Evolutionary conservation across 2,797 vertebrate genomes (phyloP), one percentile per base, ranked within the genome.

Genomic region (Rhinella marina): DNA sequence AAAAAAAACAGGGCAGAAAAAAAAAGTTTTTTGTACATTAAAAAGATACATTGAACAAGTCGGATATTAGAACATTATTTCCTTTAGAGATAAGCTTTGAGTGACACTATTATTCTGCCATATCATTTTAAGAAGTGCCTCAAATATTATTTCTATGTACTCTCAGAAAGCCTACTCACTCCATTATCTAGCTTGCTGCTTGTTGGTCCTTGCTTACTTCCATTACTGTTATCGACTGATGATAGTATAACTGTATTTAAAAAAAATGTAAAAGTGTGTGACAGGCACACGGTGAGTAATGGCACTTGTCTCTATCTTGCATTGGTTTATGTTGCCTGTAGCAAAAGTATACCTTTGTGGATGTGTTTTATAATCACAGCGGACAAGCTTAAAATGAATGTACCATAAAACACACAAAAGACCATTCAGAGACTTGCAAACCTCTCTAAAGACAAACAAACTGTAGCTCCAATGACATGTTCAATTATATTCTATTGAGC

Each of bases 71-170:
- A 76, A n/a, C 73, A 76, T 76, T n/a, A 76, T 50, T 76, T 50
- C 25, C 21, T 52, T 76, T 76, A n/a, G 72, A 75, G 70, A 48
- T n/a, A 52, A n/a, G 12, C 48, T 76, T 76, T 76, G 41, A 76
- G 6, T 76, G 73, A 76, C 21, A 76, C 48, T n/a, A 48, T 73
- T 48, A 73, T 73, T 72, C 32, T 73, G 23, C 41, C 41, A 50
- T 73, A 73, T 73, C 19, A 11, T 7, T 21, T 48, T 48, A 8
- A 73, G 41, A 48, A 48, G 32, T 23, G 19, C 32, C 29, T 72
- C 32, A 73, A 17, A 76, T 76, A 52, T 76, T 76, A 29, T 76
- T 50, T 12, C 73, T 52, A 50, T 50, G 16, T 52, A 50, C 52
- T n/a, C 16, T 76, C 52, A 50, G 32, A 76, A 52, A 76, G 52